Evolutionary conservation across 2,113 vertebrate genomes (phyloP).

Genomic region (Mionectes macconnelli): DNA sequence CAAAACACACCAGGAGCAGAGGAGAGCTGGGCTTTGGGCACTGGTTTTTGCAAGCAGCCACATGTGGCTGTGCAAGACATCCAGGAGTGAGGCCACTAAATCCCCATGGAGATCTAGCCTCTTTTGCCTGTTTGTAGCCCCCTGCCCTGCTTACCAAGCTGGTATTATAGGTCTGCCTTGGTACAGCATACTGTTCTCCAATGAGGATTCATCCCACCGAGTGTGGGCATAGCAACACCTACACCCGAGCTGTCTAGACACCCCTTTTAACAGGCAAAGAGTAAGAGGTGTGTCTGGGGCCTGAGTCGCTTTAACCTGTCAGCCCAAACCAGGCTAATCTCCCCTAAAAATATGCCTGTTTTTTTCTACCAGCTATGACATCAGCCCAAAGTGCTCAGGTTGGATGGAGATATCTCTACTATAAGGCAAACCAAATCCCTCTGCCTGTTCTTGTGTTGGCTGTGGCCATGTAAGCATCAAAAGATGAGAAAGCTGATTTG

Average conservation of each 20-base stretch:
- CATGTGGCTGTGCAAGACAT: background rate
- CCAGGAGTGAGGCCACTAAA: background rate
- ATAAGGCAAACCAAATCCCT: background rate
- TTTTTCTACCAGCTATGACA: background rate
- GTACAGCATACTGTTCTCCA: background rate
- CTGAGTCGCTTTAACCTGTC: slow-evolving; percentile 1
- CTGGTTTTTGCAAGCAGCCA: background rate
- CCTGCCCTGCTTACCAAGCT: background rate
- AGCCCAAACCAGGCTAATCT: background rate
- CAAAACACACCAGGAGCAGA: background rate
- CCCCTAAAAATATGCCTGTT: background rate
- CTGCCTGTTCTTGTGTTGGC: background rate
- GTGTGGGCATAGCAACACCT: fast-evolving
- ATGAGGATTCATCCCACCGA: background rate
- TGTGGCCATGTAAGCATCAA: background rate
- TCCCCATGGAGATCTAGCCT: background rate
- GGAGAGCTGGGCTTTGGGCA: background rate
- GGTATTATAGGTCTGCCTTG: background rate
- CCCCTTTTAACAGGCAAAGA: background rate
- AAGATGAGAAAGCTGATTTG: background rate
- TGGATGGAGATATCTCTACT: background rate
- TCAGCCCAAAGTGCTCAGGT: background rate
- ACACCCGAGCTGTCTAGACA: background rate
- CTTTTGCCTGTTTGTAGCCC: background rate
- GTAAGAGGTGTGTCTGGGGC: background rate